phyloP scores from a whole-genome alignment of 2,113 vertebrate genomes.

The Phrynosoma blainvillii region DNA sequence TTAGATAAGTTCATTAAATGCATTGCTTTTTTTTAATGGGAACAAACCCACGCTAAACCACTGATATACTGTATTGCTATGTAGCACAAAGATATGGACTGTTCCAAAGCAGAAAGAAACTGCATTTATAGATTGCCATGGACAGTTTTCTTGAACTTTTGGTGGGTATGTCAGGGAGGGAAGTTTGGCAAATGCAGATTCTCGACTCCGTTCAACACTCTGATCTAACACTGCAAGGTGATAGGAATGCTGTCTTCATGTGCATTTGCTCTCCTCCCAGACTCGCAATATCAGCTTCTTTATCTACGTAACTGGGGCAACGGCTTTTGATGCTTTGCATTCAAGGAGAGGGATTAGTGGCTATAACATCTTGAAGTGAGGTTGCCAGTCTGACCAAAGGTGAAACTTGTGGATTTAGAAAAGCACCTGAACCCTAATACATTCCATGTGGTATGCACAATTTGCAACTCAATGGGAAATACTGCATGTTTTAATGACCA shows the following conservation, averaged over 20 bases:
- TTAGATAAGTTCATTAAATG: slow-evolving; percentile 75
- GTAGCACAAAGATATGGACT: slow-evolving; percentile 62
- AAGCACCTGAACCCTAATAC: neutral
- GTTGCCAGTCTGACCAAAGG: neutral
- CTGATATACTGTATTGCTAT: slow-evolving; percentile 66
- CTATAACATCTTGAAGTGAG: slow-evolving; percentile 11
- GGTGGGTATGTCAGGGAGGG: neutral
- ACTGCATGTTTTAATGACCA: neutral
- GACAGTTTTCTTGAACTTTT: neutral
- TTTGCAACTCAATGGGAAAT: neutral
- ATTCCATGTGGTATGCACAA: no score
- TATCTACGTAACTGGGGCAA: no score
- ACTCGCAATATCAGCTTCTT: slow-evolving; percentile 10
- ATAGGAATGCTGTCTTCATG: neutral
- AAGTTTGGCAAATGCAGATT: neutral
- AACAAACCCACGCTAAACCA: slow-evolving; percentile 54
- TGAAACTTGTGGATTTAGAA: neutral
- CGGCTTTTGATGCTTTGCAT: slow-evolving; percentile 12
- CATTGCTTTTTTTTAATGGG: slow-evolving; percentile 61
- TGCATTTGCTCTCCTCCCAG: neutral
- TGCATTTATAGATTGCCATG: neutral
- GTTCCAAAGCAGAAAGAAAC: slow-evolving; percentile 42
- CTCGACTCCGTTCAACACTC: neutral
- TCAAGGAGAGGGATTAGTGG: slow-evolving; percentile 6
- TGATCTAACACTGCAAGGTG: neutral